A percentile compares a stretch with the other conserved stretches of the same genome.
Evolutionary conservation across 2,888 invertebrate species (phyloP).

Genomic region (Hipparchia sbordonii): DNA sequence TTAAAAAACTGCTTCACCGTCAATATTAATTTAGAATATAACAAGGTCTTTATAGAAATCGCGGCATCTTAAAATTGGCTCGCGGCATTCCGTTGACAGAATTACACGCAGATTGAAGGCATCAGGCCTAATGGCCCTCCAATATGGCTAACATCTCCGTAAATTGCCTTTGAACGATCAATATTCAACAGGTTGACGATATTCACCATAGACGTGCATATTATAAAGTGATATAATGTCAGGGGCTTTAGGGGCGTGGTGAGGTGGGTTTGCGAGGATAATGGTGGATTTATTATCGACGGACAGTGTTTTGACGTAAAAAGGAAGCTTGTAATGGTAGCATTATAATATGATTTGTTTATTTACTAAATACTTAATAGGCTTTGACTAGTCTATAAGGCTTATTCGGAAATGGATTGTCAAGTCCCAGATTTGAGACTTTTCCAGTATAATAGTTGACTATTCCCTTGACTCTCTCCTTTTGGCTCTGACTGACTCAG

Average conservation of each 20-base stretch:
- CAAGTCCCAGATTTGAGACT: too few relatives aligned
- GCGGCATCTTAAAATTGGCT: conserved; percentile 14
- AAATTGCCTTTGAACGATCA: conserved; percentile 39
- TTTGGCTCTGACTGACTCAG: too few relatives aligned
- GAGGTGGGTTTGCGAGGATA: conserved; percentile 5
- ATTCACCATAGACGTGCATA: conserved; percentile 13
- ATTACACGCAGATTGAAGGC: conserved; percentile 30
- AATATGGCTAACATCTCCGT: conserved; percentile 38
- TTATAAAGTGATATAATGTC: conserved; percentile 17
- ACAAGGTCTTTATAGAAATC: conserved; percentile 3
- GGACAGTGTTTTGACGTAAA: background rate
- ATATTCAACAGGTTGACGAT: conserved; percentile 37
- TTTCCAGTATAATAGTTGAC: too few relatives aligned
- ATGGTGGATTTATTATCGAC: conserved; percentile 6
- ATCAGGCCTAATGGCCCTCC: conserved; percentile 32
- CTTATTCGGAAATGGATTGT: too few relatives aligned
- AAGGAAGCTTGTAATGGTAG: background rate
- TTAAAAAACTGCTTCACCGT: background rate
- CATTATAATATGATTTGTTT: background rate
- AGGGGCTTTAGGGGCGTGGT: background rate
- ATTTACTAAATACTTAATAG: too few relatives aligned
- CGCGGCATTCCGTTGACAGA: conserved; percentile 24
- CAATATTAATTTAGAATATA: background rate
- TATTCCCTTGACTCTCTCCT: too few relatives aligned
- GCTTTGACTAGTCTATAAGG: too few relatives aligned